Base-by-base conservation (phyloP, 2,113 vertebrate genomes). In the Cebidichthys violaceus region DNA sequence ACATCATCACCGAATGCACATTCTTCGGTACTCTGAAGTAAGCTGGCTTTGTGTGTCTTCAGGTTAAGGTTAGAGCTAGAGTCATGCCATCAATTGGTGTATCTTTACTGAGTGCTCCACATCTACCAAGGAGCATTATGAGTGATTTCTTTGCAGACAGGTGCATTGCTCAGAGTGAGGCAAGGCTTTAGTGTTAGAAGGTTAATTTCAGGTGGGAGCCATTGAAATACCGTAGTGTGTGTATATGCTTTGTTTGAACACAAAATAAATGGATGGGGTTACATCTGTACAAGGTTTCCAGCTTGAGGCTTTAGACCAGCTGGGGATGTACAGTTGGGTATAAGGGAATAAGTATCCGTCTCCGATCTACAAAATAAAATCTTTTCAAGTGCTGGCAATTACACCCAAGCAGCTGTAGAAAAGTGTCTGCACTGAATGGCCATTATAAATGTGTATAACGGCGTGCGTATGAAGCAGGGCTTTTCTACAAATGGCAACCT, bases 201-300 rank as follows among this genome's bases (percentile, higher is more conserved):
- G 71, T 80, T 54, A 50, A 11, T 69, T 52, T 66, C 31, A 10
- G 52, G 33, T 45, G 59, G 60, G 69, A 67, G 37, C 6, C 20
- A 43, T 24, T 68, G 62, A 84, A 60, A 64, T 31, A 9, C 8
- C 9, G 57, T 31, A 1, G 27, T 13, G 52, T 65, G 27, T 13
- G 52, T 65, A 57, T 67, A 35, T 24, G 62, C 43, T 76, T 31
- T 68, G 47, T 81, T 67, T 68, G 24, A 81, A 77, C 70, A 69
- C 64, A 82, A 33, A 75, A 47, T 61, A 77, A 57, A 62, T 29
- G 2, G 4, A 50, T 14, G 18, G 18, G 10, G 52, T 72, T 59
- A 39, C 27, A 54, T 9, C 22, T 52, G 75, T 22, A 15, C 55
- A 55, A 62, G 72, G 17, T 76, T 65, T 54, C 41, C 4, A 41